These are phyloP conservation scores for Caenorhabditis elegans DNA, from an alignment of 1,140 invertebrate genomes.

Conservation along the genomic window WBcel235 BX284602.5:7662001-7662500, in stretches of 20 bases:
- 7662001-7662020: conserved; percentile 31
- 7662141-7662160: not conserved
- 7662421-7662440: not conserved
- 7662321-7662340: not conserved
- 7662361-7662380: not conserved
- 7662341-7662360: not conserved
- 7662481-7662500: not conserved
- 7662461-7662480: not conserved
- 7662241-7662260: conserved; percentile 45
- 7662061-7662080: not conserved
- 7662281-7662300: not conserved
- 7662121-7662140: not conserved
- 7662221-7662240: conserved; percentile 43
- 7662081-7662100: conserved; percentile 5
- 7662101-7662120: not conserved
- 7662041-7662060: not conserved
- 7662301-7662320: no score
- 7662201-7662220: no score
- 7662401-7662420: conserved; percentile 10
- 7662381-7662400: not conserved
- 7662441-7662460: not conserved
- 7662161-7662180: no score
- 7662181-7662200: no score
- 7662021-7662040: not conserved
- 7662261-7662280: conserved; percentile 27